Base-by-base conservation (phyloP, 2,113 vertebrate species). In the Holacanthus passer region DNA sequence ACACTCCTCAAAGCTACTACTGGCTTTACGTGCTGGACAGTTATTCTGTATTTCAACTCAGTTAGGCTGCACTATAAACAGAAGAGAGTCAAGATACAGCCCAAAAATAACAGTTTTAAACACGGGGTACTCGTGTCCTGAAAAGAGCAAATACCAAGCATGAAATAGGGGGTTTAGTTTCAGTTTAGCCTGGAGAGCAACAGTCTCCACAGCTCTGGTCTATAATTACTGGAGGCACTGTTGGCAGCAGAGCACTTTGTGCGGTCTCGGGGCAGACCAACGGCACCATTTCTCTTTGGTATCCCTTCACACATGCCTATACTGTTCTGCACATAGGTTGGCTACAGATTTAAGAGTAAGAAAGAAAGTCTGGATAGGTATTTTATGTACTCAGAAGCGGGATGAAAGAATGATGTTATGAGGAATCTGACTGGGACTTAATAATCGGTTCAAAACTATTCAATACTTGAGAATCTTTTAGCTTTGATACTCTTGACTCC, bases 41-140 rank as follows among this genome's bases (percentile, higher is more conserved):
- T 62, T 64, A 76, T 75, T 89, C 69, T 81, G 81, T 48, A 82
- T 82, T 83, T 81, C 70, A 81, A 43, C 76, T 83, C 65, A 80
- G 68, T 77, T 73, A 31, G 75, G 83, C 79, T 71, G 48, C 16
- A 85, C 80, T 86, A 88, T 79, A 89, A 91, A 91, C 82, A 91
- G 67, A 82, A 70, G 35, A 81, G 84, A 93, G 80, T 81, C 58
- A 31, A 91, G 79, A 75, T 79, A 27, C 63, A 63, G 71, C 76
- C 92, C 94, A 82, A 91, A 93, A 94, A 94, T 92, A 93, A 93
- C 90, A 72, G 50, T 77, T 72, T 91, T 91, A 93, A 93, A 92
- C 81, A 92, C 1, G 64, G 89, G 85, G 81, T 88, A 63, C 71
- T 84, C 70, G 2, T 76, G 81, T 68, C 71, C 89, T 76, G 87